Conservation (phyloP, 2,797 vertebrate genomes). For the Austrolebias charrua region DNA sequence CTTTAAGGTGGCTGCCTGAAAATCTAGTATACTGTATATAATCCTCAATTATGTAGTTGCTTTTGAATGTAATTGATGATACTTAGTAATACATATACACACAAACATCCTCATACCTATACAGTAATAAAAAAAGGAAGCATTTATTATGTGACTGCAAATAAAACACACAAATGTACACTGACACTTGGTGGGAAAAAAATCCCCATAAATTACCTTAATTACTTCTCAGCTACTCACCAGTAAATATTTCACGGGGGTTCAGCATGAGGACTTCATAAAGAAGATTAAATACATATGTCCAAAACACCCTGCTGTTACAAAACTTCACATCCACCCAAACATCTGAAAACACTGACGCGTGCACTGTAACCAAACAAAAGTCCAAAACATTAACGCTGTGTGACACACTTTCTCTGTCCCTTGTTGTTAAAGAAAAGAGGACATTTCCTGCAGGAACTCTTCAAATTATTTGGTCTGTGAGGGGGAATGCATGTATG, state of each 20-base stretch:
- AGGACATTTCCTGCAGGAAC: slow-evolving; percentile 43
- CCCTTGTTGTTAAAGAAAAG: slow-evolving; percentile 49
- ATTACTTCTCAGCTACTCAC: slow-evolving; percentile 32
- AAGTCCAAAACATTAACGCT: slow-evolving; percentile 18
- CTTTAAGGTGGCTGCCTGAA: slow-evolving; percentile 62
- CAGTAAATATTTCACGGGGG: slow-evolving; percentile 47
- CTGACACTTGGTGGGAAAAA: slow-evolving; percentile 14
- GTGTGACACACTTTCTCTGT: slow-evolving; percentile 63
- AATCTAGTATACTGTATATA: slow-evolving; percentile 62
- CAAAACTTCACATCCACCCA: slow-evolving; percentile 12
- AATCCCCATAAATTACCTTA: slow-evolving; percentile 35
- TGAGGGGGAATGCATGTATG: slow-evolving; percentile 7
- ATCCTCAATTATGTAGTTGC: slow-evolving; percentile 58
- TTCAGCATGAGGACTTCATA: slow-evolving; percentile 48
- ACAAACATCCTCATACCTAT: slow-evolving; percentile 33
- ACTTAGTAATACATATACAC: slow-evolving; percentile 48
- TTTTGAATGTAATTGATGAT: slow-evolving; percentile 67
- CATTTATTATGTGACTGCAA: slow-evolving; percentile 31
- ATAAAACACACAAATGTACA: slow-evolving; percentile 30
- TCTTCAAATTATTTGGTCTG: slow-evolving; percentile 20
- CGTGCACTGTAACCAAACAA: slow-evolving; percentile 18
- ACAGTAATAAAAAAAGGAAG: slow-evolving; percentile 31
- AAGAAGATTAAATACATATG: slow-evolving; percentile 29
- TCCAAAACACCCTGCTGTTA: neutral
- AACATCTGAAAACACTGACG: slow-evolving; percentile 17